Percentiles rank a stretch among this genome's conserved stretches.
Conservation (phyloP, 2,888 invertebrate species). For the Lysandra coridon region DNA sequence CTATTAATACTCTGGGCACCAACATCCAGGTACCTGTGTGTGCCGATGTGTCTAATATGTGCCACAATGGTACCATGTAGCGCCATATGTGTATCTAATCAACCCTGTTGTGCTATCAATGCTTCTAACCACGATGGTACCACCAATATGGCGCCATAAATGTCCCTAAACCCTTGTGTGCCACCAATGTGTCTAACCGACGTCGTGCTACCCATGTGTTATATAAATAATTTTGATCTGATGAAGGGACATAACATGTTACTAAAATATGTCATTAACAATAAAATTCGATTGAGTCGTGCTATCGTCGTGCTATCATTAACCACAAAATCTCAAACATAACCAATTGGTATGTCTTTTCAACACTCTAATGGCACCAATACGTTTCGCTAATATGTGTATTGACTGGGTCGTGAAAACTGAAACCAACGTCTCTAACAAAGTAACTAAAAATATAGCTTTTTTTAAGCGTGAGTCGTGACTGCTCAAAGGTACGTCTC, state of each 20-base stretch:
- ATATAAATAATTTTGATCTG: no score
- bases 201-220: not conserved
- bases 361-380: no score
- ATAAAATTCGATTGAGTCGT: not conserved
- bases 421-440: no score
- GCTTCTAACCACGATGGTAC: not conserved
- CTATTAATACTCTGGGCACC: slow-evolving; percentile 65
- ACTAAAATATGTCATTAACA: not conserved
- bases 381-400: no score
- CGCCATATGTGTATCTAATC: not conserved
- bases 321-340: not conserved
- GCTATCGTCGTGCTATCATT: not conserved
- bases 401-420: no score
- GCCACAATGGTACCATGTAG: not conserved
- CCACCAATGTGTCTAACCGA: not conserved
- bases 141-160: not conserved
- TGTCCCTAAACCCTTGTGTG: not conserved
- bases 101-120: not conserved
- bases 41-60: slow-evolving; percentile 17
- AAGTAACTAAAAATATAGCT: no score
- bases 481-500: no score
- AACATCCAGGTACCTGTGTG: slow-evolving; percentile 63
- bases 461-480: no score
- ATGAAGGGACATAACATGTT: not conserved
- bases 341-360: not conserved